Conservation (phyloP, 2,113 vertebrate species). For the Pimephales promelas region DNA sequence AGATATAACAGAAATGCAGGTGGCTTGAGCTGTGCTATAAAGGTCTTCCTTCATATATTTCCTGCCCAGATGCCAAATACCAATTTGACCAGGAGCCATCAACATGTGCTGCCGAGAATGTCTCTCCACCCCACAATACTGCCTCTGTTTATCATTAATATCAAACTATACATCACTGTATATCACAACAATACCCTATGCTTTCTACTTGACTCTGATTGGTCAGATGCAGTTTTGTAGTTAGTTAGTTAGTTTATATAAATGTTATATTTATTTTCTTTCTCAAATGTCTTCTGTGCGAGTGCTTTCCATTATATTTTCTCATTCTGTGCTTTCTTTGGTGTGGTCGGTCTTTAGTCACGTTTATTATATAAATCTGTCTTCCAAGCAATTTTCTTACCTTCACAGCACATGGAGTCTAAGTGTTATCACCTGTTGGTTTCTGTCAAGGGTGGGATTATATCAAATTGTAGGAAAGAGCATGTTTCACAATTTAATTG, state of each 20-base stretch:
- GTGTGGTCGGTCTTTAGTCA: conserved; percentile 10
- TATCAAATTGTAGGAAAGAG: conserved; percentile 59
- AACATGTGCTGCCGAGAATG: neutral
- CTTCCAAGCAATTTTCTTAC: conserved; percentile 16
- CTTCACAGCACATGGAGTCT: conserved; percentile 24
- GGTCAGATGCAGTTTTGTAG: neutral
- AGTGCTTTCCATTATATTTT: neutral
- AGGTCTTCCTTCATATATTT: conserved; percentile 28
- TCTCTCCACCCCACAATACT: neutral
- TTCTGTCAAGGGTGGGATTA: conserved; percentile 42
- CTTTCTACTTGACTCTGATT: neutral
- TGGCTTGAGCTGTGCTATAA: conserved; percentile 24
- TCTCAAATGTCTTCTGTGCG: neutral
- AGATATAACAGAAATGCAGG: conserved; percentile 40
- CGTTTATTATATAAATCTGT: neutral
- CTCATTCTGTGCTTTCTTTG: conserved; percentile 1
- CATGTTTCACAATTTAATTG: conserved; percentile 60
- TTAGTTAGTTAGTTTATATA: no score
- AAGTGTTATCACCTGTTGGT: conserved; percentile 47
- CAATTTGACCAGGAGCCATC: conserved; percentile 1
- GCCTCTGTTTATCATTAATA: neutral
- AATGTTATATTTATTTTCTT: no score
- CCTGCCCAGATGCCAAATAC: conserved; percentile 26
- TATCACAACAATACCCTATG: no score
- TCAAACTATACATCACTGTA: neutral